Conservation (phyloP, 2,113 vertebrate species). For the Neomonachus schauinslandi region DNA sequence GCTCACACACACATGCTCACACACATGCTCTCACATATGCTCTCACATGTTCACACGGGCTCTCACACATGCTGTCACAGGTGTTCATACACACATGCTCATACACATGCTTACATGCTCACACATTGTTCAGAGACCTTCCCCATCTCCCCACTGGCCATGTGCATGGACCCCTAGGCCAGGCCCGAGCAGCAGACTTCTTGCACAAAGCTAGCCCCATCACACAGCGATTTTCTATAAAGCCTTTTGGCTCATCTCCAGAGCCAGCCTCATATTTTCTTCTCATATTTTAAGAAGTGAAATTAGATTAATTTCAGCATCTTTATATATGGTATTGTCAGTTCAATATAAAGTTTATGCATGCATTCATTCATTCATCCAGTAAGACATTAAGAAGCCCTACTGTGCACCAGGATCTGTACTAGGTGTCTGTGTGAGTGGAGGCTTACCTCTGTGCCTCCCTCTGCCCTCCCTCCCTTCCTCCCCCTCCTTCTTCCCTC, state of each 20-base stretch:
- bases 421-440: fast-evolving
- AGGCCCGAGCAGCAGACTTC: neutral
- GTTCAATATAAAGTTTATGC: neutral
- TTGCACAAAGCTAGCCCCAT: neutral
- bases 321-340: neutral
- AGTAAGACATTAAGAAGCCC: neutral
- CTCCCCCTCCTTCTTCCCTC: neutral
- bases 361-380: neutral
- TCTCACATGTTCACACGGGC: too few species aligned
- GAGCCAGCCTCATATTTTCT: neutral
- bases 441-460: too few species aligned
- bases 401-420: fast-evolving
- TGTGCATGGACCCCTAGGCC: neutral
- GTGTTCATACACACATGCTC: fast-evolving
- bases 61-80: neutral
- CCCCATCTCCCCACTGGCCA: neutral
- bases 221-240: neutral
- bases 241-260: neutral
- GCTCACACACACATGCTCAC: neutral
- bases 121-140: neutral
- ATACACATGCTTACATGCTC: neutral
- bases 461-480: too few species aligned
- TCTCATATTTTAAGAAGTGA: neutral
- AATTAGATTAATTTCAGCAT: neutral
- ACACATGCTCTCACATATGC: too few species aligned